Evolutionary conservation across 2,797 vertebrate genomes (phyloP).

Genomic region (Poeciliopsis gracilis): DNA sequence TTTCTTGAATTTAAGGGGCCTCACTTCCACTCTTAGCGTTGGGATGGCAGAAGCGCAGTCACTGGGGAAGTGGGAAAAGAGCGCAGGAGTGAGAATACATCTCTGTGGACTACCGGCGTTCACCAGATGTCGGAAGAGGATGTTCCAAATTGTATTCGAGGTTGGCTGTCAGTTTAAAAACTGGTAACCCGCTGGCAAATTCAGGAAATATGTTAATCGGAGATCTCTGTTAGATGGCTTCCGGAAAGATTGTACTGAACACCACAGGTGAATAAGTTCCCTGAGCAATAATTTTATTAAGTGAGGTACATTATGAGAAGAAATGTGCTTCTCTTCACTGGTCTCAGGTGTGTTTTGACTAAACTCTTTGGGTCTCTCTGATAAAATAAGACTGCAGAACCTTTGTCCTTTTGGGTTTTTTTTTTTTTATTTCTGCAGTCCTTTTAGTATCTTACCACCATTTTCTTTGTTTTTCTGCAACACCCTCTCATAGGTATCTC

Average conservation of each 20-base stretch:
- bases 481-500: not conserved
- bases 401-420: not conserved
- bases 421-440: constrained; percentile 1
- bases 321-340: constrained; percentile 42
- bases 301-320: constrained; percentile 51
- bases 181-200: not conserved
- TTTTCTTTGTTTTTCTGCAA: not conserved
- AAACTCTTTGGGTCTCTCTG: constrained; percentile 41
- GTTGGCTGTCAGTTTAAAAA: not conserved
- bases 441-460: not conserved
- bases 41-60: not conserved
- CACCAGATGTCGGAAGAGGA: not conserved
- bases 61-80: not conserved
- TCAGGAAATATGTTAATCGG: not conserved
- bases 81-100: not conserved
- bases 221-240: not conserved
- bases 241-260: not conserved
- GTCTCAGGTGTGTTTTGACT: constrained; percentile 37
- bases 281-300: constrained; percentile 37
- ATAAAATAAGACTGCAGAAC: constrained; percentile 50
- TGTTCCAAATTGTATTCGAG: not conserved
- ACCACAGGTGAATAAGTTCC: not conserved
- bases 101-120: not conserved
- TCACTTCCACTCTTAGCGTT: not conserved
- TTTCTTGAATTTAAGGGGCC: not conserved